Base-by-base conservation (phyloP, 2,888 invertebrate genomes). In the Drosophila setosimentum region DNA sequence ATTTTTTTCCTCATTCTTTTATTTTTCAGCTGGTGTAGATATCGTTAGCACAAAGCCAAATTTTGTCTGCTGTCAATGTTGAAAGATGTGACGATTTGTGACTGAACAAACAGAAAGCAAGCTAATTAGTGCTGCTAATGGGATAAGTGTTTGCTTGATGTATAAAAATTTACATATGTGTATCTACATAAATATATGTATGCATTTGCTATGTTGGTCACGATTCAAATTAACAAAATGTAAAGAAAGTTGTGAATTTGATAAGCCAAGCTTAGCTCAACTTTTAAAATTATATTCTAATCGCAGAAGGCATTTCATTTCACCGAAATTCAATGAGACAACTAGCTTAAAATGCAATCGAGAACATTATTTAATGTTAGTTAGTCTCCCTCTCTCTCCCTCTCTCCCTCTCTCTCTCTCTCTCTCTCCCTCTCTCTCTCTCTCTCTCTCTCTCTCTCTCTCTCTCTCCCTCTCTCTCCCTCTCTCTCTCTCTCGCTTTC, bases 31-130 rank as follows among this genome's bases (percentile, higher is more conserved):
- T 50, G 68, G 51, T 42, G n/a, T 51, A 30, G 42, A 59, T 82
- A 85, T 85, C 90, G 83, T 90, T 90, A 88, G 71, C 85, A 90
- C 87, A 90, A 86, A 81, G 72, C 60, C 65, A 68, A 77, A 75
- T 72, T 72, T 66, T 76, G 73, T 58, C 54, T 70, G 73, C 86
- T 90, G 85, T 90, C 90, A 90, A 86, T 75, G 73, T 66, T 86
- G 84, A 86, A 59, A 86, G 89, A 88, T 78, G 78, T 71, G 81
- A 80, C 78, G 73, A 88, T 80, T 90, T 88, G 75, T 73, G 87
- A 68, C 65, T 66, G 70, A 58, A 32, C 54, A 66, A 68, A 62
- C 55, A 59, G 58, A 73, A 72, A 70, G 61, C 77, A 64, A 57
- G 78, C 89, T 88, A 85, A 85, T 90, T 84, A 89, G 88, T 57